Evolutionary conservation across 2,888 invertebrate species (phyloP).

Genomic region (Brachyptera putata): DNA sequence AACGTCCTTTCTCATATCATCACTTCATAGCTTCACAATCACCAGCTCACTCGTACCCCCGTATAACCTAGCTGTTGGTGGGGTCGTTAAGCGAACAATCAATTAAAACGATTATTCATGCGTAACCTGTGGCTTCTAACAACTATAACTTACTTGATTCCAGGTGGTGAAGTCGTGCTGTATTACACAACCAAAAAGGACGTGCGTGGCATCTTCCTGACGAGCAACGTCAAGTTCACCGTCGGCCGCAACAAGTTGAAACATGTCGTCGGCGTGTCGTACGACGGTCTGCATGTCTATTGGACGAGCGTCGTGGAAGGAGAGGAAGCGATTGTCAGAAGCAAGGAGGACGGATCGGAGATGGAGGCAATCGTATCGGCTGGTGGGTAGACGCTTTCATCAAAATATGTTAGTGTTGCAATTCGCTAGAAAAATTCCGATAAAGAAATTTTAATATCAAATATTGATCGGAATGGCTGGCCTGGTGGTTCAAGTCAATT

Average conservation of each 20-base stretch:
- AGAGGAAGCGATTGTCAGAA: conserved; percentile 66
- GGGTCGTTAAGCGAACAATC: no score
- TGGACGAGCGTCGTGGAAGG: conserved; percentile 72
- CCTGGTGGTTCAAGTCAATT: no score
- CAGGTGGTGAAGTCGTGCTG: conserved; percentile 62
- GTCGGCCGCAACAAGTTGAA: conserved; percentile 21
- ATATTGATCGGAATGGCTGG: conserved; percentile 14
- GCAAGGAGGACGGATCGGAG: conserved; percentile 56
- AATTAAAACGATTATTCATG: no score
- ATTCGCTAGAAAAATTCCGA: no score
- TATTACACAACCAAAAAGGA: conserved; percentile 60
- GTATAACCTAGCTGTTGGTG: no score
- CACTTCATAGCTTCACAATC: no score
- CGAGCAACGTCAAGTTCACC: conserved; percentile 48
- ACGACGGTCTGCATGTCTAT: conserved; percentile 65
- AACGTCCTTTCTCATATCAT: no score
- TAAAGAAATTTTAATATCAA: conserved; percentile 1
- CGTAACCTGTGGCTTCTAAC: no score
- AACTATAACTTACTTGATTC: no score
- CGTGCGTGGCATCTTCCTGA: conserved; percentile 58
- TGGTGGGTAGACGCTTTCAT: conserved; percentile 39
- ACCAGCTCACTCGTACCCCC: no score
- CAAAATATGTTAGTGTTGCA: no score
- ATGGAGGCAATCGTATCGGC: conserved; percentile 51
- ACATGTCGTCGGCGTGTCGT: conserved; percentile 58